Evolutionary conservation across 1,140 invertebrate genomes (phyloP).

Genomic region (Eupristina koningsbergeri): DNA sequence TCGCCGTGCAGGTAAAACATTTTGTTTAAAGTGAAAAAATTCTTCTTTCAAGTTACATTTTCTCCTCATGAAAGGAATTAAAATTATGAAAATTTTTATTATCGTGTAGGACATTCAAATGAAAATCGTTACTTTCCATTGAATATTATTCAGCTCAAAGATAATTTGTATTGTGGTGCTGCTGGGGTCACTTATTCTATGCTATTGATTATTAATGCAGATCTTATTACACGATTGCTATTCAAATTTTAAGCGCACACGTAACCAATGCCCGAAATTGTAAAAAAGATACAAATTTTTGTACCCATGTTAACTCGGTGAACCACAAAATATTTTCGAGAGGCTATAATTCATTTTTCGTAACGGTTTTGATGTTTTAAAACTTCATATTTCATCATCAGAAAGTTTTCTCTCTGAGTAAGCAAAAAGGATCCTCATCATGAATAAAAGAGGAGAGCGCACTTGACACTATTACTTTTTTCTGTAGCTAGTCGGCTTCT

Average conservation of each 20-base stretch:
- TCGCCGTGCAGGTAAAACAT: slow-evolving; percentile 14
- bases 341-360: background rate
- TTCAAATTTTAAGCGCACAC: too few relatives aligned
- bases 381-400: background rate
- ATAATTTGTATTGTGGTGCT: too few relatives aligned
- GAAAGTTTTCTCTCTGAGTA: slow-evolving; percentile 9
- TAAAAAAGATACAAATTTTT: background rate
- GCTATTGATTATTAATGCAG: too few relatives aligned
- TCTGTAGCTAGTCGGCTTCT: background rate
- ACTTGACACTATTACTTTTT: slow-evolving; percentile 47
- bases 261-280: background rate
- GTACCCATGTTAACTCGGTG: background rate
- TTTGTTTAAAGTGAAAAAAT: slow-evolving; percentile 9
- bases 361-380: background rate
- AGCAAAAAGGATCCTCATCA: slow-evolving; percentile 6
- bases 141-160: background rate
- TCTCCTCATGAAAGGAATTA: background rate
- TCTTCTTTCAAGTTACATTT: slow-evolving; percentile 3
- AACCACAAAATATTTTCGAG: background rate
- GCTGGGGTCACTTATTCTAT: too few relatives aligned
- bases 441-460: slow-evolving; percentile 29
- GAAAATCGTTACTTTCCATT: background rate
- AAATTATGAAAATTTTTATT: background rate
- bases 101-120: background rate
- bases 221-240: too few relatives aligned